Percentiles rank a stretch among this genome's conserved stretches.
Conservation (phyloP, 2,888 invertebrate species). For the Geophilus truncorum region DNA sequence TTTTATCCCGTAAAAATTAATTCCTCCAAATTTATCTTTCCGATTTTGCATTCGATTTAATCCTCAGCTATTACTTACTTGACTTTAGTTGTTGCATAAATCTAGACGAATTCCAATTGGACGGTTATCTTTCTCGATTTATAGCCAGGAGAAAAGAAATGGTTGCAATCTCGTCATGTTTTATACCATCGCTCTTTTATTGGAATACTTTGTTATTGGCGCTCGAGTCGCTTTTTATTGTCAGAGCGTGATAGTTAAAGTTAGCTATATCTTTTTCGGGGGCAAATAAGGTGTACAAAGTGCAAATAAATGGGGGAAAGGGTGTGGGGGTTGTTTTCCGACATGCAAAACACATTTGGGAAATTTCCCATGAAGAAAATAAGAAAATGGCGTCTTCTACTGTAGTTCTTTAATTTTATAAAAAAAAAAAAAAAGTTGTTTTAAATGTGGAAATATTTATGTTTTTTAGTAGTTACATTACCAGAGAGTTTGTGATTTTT, state of each 20-base stretch:
- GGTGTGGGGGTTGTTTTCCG: not conserved
- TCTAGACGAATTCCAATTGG: not conserved
- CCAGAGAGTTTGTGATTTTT: too few relatives aligned
- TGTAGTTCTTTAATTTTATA: too few relatives aligned
- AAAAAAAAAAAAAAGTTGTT: too few relatives aligned
- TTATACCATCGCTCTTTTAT: conserved; percentile 10
- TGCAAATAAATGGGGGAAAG: not conserved
- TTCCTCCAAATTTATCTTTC: not conserved
- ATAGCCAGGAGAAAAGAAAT: not conserved
- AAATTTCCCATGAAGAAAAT: too few relatives aligned
- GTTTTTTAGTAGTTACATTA: too few relatives aligned
- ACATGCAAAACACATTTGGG: not conserved
- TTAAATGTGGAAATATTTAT: too few relatives aligned
- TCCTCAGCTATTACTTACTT: not conserved
- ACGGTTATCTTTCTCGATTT: not conserved
- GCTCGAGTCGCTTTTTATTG: conserved; percentile 6
- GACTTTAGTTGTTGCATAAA: not conserved
- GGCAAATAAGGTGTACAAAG: not conserved
- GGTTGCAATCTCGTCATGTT: conserved; percentile 12
- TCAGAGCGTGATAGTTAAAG: not conserved
- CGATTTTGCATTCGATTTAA: not conserved
- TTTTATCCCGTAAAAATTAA: not conserved
- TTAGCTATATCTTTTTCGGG: not conserved
- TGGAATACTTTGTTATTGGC: conserved; percentile 8
- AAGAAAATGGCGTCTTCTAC: too few relatives aligned